A percentile compares a stretch with the other conserved stretches of the same genome.
phyloP scores from a whole-genome alignment of 1,140 invertebrate species.

The Aphelenchoides avenae region DNA sequence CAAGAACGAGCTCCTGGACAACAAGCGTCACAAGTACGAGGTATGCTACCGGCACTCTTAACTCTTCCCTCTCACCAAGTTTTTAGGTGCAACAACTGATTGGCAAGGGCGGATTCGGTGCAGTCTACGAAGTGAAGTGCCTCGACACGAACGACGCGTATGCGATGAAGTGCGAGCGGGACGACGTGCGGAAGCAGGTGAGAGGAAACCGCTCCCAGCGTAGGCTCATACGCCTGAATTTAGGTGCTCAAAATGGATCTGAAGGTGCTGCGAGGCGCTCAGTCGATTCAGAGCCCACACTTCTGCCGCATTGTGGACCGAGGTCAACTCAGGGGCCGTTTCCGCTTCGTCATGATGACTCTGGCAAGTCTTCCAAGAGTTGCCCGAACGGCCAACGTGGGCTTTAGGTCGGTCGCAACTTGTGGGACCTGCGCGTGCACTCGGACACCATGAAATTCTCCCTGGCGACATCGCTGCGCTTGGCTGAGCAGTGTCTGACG shows the following conservation, averaged over 20 bases:
- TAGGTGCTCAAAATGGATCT: constrained; percentile 24
- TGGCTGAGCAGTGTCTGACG: constrained; percentile 41
- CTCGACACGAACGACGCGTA: constrained; percentile 7
- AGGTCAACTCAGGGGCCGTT: constrained; percentile 10
- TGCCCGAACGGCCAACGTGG: no score
- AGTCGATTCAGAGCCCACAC: constrained; percentile 17
- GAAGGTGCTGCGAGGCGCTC: constrained; percentile 21
- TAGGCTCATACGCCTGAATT: not conserved
- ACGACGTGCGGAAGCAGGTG: constrained; percentile 25
- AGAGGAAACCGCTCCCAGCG: not conserved
- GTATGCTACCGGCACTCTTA: not conserved
- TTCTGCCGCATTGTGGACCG: constrained; percentile 23
- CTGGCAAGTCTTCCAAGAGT: no score
- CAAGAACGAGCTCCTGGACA: constrained; percentile 6
- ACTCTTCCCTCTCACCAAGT: constrained; percentile 1
- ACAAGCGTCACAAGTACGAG: constrained; percentile 14
- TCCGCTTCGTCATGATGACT: constrained; percentile 24
- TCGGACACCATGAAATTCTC: constrained; percentile 24
- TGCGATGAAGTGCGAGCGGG: constrained; percentile 17
- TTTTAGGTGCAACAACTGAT: constrained; percentile 20
- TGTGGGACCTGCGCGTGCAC: constrained; percentile 44
- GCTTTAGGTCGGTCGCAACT: constrained; percentile 42
- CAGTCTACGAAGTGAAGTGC: constrained; percentile 21
- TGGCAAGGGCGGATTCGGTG: constrained; percentile 22
- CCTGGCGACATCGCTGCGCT: constrained; percentile 36